phyloP scores from a whole-genome alignment of 2,888 invertebrate species.

The Ectobius pallidus region DNA sequence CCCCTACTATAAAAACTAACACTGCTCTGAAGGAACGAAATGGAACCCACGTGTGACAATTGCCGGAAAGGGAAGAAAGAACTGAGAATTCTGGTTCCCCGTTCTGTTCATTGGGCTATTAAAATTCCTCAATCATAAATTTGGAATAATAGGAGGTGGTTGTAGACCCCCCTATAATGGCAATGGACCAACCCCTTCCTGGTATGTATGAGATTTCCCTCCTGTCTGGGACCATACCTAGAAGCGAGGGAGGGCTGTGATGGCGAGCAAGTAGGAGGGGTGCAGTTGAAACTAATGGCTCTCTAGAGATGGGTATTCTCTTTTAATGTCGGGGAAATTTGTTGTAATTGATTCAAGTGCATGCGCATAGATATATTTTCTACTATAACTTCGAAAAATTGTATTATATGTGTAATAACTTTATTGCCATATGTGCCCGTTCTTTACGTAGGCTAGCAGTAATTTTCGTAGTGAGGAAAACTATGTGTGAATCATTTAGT shows the following conservation, averaged over 20 bases:
- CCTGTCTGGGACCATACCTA: not conserved
- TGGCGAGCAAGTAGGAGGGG: not conserved
- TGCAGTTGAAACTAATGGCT: not conserved
- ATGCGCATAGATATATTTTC: not conserved
- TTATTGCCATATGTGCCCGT: no score
- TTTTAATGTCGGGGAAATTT: conserved; percentile 1
- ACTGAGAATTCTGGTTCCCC: not conserved
- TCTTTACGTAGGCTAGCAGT: no score
- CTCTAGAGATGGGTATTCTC: not conserved
- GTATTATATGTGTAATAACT: no score
- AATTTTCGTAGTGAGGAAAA: no score
- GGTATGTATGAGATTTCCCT: not conserved
- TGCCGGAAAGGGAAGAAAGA: not conserved
- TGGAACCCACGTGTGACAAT: not conserved
- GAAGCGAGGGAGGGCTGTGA: not conserved
- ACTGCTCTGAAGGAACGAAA: not conserved
- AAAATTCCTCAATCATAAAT: not conserved
- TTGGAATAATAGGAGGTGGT: not conserved
- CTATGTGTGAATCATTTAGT: no score
- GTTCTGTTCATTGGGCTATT: not conserved
- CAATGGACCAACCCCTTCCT: not conserved
- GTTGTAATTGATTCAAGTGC: not conserved
- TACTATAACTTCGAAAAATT: no score
- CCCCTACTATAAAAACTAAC: not conserved
- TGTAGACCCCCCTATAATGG: not conserved